Percentiles rank a stretch among this genome's conserved stretches.
phyloP scores from a whole-genome alignment of 2,888 invertebrate genomes.

The Dendrolimus houi region DNA sequence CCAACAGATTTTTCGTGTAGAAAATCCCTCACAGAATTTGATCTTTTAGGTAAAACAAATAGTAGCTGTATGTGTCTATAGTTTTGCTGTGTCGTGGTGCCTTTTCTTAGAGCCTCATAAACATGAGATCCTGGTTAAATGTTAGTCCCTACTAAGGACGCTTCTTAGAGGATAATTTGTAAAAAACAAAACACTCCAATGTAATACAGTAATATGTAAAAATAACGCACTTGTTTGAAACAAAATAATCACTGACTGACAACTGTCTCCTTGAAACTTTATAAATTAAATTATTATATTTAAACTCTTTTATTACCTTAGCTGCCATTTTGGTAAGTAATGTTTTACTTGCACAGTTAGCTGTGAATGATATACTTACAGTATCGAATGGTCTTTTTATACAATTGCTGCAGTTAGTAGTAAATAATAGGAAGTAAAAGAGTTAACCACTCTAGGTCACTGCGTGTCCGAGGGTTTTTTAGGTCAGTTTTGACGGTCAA shows the following conservation, averaged over 20 bases:
- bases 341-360: conserved; percentile 57
- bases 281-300: neutral
- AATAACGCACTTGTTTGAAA: too few species aligned
- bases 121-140: too few species aligned
- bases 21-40: too few species aligned
- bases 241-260: neutral
- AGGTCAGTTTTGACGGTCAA: conserved; percentile 52
- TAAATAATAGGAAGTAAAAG: conserved; percentile 65
- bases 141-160: too few species aligned
- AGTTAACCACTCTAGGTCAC: conserved; percentile 58
- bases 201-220: too few species aligned
- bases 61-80: too few species aligned
- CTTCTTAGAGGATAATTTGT: too few species aligned
- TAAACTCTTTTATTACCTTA: conserved; percentile 42
- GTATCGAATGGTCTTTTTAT: conserved; percentile 47
- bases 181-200: too few species aligned
- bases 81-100: too few species aligned
- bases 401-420: conserved; percentile 42
- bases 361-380: conserved; percentile 61
- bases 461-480: conserved; percentile 43
- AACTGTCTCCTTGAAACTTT: neutral
- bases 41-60: too few species aligned
- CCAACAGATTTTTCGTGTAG: too few species aligned
- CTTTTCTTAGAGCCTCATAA: too few species aligned
- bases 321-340: conserved; percentile 66